Conservation (phyloP, 1,140 invertebrate species). For the Pogonus chalceus region DNA sequence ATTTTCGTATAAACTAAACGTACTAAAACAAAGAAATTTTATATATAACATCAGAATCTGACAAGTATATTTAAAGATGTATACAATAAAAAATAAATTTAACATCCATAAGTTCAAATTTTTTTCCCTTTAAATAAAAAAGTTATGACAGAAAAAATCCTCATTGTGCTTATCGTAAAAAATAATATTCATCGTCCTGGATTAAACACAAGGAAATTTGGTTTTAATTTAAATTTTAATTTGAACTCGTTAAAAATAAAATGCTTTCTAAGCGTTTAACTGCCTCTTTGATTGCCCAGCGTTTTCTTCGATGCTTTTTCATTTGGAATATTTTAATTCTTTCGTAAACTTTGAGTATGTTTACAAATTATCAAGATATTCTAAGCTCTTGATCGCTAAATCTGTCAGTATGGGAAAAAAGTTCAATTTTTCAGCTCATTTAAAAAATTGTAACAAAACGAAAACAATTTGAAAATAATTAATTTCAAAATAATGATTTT, state of each 20-base stretch:
- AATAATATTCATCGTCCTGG: background rate
- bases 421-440: background rate
- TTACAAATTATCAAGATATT: no score
- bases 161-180: background rate
- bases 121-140: no score
- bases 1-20: no score
- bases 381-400: background rate
- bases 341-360: no score
- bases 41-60: no score
- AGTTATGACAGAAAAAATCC: background rate
- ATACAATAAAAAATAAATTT: no score
- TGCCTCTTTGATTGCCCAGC: background rate
- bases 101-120: no score
- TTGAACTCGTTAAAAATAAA: conserved; percentile 6
- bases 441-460: background rate
- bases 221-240: conserved; percentile 8
- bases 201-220: conserved; percentile 5
- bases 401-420: background rate
- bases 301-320: background rate
- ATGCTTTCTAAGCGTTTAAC: background rate
- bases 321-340: background rate
- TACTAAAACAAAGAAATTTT: no score
- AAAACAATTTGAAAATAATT: no score
- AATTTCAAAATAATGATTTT: no score
- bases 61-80: no score